Evolutionary conservation across 2,113 vertebrate genomes (phyloP).

Genomic region (Maccullochella peelii): DNA sequence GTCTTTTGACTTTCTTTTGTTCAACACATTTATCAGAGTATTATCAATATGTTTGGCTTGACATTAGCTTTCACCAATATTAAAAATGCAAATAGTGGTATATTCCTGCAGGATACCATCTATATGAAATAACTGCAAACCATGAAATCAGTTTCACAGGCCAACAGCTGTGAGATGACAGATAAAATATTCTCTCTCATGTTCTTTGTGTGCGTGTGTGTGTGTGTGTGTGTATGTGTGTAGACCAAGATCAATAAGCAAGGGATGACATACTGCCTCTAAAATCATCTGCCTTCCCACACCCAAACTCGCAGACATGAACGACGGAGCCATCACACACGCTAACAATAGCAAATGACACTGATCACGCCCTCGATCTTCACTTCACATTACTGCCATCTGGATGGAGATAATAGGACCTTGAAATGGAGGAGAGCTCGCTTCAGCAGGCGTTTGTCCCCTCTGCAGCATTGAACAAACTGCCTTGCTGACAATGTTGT

Average conservation of each 20-base stretch:
- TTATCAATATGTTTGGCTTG: neutral
- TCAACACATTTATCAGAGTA: neutral
- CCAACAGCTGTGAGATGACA: constrained; percentile 26
- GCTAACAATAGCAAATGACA: too few relatives aligned
- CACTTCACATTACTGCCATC: too few relatives aligned
- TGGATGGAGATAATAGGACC: too few relatives aligned
- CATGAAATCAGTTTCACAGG: constrained; percentile 58
- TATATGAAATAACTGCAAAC: constrained; percentile 44
- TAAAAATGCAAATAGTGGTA: constrained; percentile 33
- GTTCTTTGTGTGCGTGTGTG: neutral
- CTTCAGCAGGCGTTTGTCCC: too few relatives aligned
- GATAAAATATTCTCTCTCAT: constrained; percentile 5
- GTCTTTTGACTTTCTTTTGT: neutral
- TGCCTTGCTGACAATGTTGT: too few relatives aligned
- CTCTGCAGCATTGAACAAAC: too few relatives aligned
- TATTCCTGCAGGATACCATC: constrained; percentile 34
- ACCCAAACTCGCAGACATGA: too few relatives aligned
- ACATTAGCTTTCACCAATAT: neutral
- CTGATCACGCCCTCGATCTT: too few relatives aligned
- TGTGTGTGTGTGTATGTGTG: neutral
- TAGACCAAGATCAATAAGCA: neutral
- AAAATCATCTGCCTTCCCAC: too few relatives aligned
- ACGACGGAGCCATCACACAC: too few relatives aligned
- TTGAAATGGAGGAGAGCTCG: too few relatives aligned
- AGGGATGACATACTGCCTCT: neutral